phyloP scores from a whole-genome alignment of 2,113 vertebrate species.

The Dasyornis broadbenti region DNA sequence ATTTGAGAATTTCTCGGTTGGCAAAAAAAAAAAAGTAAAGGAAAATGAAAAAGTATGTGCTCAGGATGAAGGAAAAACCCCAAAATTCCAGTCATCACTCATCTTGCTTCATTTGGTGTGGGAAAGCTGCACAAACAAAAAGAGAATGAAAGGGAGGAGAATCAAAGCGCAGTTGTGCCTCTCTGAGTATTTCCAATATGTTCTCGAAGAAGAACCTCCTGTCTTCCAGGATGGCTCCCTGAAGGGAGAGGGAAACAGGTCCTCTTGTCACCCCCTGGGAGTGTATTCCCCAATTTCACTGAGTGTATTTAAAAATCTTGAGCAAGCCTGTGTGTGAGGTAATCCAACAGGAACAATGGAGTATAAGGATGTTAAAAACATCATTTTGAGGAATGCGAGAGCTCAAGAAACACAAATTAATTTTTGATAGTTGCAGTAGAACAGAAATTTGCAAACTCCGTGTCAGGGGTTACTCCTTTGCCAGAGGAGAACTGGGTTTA shows the following conservation, averaged over 20 bases:
- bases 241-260: not conserved
- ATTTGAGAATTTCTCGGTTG: not conserved
- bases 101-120: conserved; percentile 9
- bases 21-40: not conserved
- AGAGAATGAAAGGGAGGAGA: not conserved
- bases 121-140: not conserved
- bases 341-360: not conserved
- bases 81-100: conserved; percentile 23
- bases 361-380: not conserved
- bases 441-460: not conserved
- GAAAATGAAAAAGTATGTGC: conserved; percentile 23
- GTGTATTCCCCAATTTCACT: not conserved
- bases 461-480: not conserved
- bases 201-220: not conserved
- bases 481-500: not conserved
- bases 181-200: not conserved
- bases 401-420: not conserved
- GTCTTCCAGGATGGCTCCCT: not conserved
- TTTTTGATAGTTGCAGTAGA: not conserved
- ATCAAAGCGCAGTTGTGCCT: not conserved
- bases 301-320: not conserved
- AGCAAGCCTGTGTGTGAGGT: not conserved
- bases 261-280: not conserved
- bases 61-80: not conserved
- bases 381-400: not conserved